These are phyloP conservation scores for Aphelenchoides besseyi DNA, from an alignment of 1,140 invertebrate species.

Conservation along the genomic window DNA sequence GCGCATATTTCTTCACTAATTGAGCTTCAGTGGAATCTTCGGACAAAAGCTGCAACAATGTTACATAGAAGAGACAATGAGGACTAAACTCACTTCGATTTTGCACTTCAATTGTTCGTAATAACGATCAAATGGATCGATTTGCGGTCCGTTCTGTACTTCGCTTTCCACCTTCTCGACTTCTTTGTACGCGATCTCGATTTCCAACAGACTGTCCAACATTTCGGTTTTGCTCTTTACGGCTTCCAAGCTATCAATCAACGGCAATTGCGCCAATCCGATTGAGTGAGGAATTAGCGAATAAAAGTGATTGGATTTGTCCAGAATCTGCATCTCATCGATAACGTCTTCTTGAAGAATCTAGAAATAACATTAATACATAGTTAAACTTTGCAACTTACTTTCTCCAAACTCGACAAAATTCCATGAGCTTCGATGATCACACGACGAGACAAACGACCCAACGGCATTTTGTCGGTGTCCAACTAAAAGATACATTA, in stretches of 20 bases:
- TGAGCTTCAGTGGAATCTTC: constrained; percentile 27
- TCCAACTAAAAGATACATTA: constrained; percentile 33
- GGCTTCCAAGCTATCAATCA: constrained; percentile 78
- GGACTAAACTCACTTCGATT: constrained; percentile 33
- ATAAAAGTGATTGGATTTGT: constrained; percentile 85
- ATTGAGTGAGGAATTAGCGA: constrained; percentile 66
- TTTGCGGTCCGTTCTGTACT: constrained; percentile 43
- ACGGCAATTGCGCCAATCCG: constrained; percentile 44
- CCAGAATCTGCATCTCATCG: constrained; percentile 68
- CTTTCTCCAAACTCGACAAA: constrained; percentile 32
- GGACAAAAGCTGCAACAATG: constrained; percentile 32
- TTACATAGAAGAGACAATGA: background rate
- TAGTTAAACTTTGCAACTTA: constrained; percentile 1
- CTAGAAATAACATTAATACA: constrained; percentile 53
- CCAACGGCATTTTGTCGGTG: constrained; percentile 43
- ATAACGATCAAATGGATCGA: constrained; percentile 49
- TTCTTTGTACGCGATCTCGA: constrained; percentile 74
- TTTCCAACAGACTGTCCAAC: constrained; percentile 44
- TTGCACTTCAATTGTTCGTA: constrained; percentile 51
- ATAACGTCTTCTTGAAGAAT: constrained; percentile 54
- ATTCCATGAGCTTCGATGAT: constrained; percentile 37
- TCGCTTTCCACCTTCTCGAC: constrained; percentile 66
- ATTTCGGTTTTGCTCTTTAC: constrained; percentile 68
- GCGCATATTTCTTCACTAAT: constrained; percentile 33
- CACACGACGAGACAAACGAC: constrained; percentile 29